phyloP scores from a whole-genome alignment of 2,113 vertebrate genomes.

The Otocyon megalotis region DNA sequence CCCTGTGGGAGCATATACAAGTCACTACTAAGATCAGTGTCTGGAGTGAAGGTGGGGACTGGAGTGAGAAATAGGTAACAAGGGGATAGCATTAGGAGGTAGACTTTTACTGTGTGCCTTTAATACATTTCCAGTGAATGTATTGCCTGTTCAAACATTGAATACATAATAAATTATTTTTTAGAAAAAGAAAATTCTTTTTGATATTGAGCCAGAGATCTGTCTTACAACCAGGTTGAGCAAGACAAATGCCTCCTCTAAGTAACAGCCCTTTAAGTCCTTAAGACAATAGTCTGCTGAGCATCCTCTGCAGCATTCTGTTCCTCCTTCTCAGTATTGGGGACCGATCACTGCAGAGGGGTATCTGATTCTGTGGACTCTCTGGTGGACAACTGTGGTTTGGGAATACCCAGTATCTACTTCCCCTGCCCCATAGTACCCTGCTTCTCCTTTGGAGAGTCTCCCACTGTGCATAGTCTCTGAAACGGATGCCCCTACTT shows the following conservation, averaged over 20 bases:
- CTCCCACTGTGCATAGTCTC: neutral
- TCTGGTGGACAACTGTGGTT: neutral
- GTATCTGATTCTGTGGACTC: neutral
- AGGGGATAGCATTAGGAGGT: neutral
- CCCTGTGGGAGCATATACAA: no score
- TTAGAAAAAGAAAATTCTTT: neutral
- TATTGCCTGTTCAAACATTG: neutral
- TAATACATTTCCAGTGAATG: neutral
- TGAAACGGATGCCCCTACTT: no score
- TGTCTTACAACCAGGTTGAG: neutral
- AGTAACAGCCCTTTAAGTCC: neutral
- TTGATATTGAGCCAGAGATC: neutral
- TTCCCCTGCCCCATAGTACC: neutral
- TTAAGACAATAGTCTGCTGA: neutral
- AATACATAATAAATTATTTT: neutral
- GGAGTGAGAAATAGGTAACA: neutral
- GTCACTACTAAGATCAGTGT: neutral
- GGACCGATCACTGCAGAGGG: neutral
- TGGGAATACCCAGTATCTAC: neutral
- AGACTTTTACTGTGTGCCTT: neutral
- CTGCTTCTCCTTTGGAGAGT: neutral
- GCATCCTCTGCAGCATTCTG: neutral
- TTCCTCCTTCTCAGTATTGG: neutral
- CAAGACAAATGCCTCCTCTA: neutral
- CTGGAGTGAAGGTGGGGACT: neutral